Conservation (phyloP, 2,888 invertebrate species). For the Aleiodes testaceus region DNA sequence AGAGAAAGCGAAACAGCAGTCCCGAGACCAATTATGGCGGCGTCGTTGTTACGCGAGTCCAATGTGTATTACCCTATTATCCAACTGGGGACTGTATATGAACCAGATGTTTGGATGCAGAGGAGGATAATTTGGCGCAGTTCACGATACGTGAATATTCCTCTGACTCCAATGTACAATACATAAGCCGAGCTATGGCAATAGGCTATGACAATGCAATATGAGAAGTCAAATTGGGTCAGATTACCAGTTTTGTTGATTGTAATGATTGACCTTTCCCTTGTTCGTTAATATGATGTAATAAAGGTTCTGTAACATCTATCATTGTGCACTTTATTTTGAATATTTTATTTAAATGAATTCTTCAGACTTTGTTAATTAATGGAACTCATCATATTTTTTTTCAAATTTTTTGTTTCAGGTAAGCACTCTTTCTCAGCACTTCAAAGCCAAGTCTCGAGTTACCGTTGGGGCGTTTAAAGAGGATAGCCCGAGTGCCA, state of each 20-base stretch:
- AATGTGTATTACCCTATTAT: slow-evolving; percentile 64
- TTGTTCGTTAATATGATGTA: neutral
- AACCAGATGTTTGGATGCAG: slow-evolving; percentile 58
- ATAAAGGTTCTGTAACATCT: neutral
- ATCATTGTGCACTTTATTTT: neutral
- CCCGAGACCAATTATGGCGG: slow-evolving; percentile 50
- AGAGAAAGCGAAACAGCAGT: slow-evolving; percentile 41
- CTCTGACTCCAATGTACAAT: slow-evolving; percentile 26
- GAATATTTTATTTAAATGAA: too few relatives aligned
- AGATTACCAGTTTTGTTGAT: slow-evolving; percentile 22
- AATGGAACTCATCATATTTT: slow-evolving; percentile 40
- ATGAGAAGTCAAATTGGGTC: slow-evolving; percentile 36
- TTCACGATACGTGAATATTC: slow-evolving; percentile 46
- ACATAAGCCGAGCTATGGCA: slow-evolving; percentile 14
- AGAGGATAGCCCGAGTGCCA: slow-evolving; percentile 29
- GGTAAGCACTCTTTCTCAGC: slow-evolving; percentile 58
- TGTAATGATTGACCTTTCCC: slow-evolving; percentile 26
- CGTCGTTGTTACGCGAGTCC: slow-evolving; percentile 56
- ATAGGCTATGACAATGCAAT: slow-evolving; percentile 24
- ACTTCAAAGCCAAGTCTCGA: slow-evolving; percentile 2
- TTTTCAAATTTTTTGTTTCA: slow-evolving; percentile 58
- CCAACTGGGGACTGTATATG: slow-evolving; percentile 52
- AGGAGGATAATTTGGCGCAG: slow-evolving; percentile 58
- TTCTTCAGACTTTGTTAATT: slow-evolving; percentile 13
- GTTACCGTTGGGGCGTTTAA: neutral